Percentiles rank a stretch among this genome's conserved stretches.
These are phyloP conservation scores for Chiloscyllium plagiosum DNA, from an alignment of 2,113 vertebrate species.

Conservation along the genomic window DNA sequence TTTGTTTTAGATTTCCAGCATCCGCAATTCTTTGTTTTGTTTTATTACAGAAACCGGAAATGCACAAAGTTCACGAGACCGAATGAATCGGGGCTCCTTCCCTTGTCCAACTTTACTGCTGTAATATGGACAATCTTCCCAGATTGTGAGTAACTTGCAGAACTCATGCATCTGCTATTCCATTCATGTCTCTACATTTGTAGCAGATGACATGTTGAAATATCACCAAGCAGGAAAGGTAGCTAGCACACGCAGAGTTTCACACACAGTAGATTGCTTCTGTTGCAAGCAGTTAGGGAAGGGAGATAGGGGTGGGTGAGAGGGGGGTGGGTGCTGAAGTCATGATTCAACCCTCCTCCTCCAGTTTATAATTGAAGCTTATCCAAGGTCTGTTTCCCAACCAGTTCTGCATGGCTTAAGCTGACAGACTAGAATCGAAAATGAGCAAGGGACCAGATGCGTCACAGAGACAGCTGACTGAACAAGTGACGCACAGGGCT, in stretches of 20 bases:
- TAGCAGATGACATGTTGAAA: background rate
- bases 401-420: background rate
- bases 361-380: background rate
- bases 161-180: background rate
- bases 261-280: background rate
- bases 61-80: background rate
- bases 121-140: background rate
- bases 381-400: background rate
- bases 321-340: background rate
- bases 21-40: too few species aligned
- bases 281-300: background rate
- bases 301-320: background rate
- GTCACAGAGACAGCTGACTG: background rate
- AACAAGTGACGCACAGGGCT: background rate
- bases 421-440: background rate
- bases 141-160: background rate
- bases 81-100: background rate
- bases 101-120: background rate
- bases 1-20: too few species aligned
- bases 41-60: background rate
- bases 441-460: background rate
- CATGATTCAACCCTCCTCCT: background rate
- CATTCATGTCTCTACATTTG: background rate
- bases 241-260: background rate
- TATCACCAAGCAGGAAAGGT: background rate